Evolutionary conservation across 2,113 vertebrate genomes (phyloP).

Genomic region (Cryptomyrus ogoouensis): DNA sequence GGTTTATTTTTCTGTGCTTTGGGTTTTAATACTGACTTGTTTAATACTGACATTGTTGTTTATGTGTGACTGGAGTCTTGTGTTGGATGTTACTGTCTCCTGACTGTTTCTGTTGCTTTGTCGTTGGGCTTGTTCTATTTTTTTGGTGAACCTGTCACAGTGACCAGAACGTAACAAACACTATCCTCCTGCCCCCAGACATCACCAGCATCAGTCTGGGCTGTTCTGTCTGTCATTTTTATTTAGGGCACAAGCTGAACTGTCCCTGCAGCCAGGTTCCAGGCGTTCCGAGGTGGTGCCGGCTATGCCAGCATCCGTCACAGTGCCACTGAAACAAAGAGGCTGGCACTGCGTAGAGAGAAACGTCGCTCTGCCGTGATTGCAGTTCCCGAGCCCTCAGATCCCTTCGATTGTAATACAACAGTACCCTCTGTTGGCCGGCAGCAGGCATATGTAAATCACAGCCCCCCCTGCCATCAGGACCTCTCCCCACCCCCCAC

Average conservation of each 20-base stretch:
- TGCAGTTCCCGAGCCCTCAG: conserved; percentile 14
- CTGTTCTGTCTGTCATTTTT: background rate
- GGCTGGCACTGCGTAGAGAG: background rate
- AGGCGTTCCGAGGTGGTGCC: background rate
- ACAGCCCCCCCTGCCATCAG: background rate
- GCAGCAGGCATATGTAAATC: conserved; percentile 40
- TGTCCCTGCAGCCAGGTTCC: background rate
- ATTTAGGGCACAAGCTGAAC: background rate
- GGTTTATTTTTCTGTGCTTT: background rate
- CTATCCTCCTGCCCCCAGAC: background rate
- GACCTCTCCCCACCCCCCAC: background rate
- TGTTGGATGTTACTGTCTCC: background rate
- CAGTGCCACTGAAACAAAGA: background rate
- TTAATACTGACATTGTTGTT: background rate
- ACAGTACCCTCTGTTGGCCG: conserved; percentile 65
- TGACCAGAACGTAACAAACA: background rate
- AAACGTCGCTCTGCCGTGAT: background rate
- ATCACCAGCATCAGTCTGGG: background rate
- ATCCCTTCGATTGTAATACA: conserved; percentile 50
- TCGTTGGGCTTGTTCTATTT: background rate
- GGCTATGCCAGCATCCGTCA: background rate
- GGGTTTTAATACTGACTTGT: background rate
- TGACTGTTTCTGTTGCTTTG: background rate
- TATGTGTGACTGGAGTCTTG: background rate
- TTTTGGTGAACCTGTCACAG: background rate